Evolutionary conservation across 2,888 invertebrate genomes (phyloP), one percentile per base, ranked within the genome.

Genomic region (Mythimna lalbum): DNA sequence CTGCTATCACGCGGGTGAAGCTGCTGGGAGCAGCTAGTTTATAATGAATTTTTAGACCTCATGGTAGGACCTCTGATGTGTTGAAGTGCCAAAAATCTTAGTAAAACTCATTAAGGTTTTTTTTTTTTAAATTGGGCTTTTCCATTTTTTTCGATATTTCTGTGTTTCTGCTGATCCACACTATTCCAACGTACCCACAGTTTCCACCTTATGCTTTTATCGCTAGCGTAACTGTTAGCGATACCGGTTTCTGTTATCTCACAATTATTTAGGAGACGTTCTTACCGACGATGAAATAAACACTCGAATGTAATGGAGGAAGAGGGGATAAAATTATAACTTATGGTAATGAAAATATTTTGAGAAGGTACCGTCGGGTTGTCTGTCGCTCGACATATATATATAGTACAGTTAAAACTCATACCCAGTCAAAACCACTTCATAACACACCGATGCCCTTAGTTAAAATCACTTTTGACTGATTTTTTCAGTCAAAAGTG

Each of bases 191-290:
- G 55, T 21, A 33, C 80, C 68, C 73, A 81, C 86, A 81, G 90
- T 88, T 91, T 90, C 91, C 90, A 93, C 94, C 94, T 93, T 91
- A 90, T 90, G 93, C 92, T 94, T 94, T 93, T 94, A 94, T 94
- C 93, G 91, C 80, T 77, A 84, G 85, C 90, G 92, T 93, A 93
- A 93, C 93, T 92, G 94, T 94, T 90, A 91, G 90, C 89, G 92
- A 93, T 93, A 90, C 91, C 86, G 76, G 82, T 77, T 75, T 70
- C 73, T 90, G 91, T 92, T 94, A 94, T 93, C 94, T 91, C 83
- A 79, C 90, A 89, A 91, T 93, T 94, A 93, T 95, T 94, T 94
- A 94, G 89, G 91, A 92, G 93, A 89, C 85, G 90, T 89, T 90
- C 85, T 80, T 89, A 82, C 83, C 69, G 87, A 91, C 68, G 87